Evolutionary conservation across 2,797 vertebrate genomes (phyloP), one percentile per base, ranked within the genome.

Genomic region (Rhynchonycteris naso): DNA sequence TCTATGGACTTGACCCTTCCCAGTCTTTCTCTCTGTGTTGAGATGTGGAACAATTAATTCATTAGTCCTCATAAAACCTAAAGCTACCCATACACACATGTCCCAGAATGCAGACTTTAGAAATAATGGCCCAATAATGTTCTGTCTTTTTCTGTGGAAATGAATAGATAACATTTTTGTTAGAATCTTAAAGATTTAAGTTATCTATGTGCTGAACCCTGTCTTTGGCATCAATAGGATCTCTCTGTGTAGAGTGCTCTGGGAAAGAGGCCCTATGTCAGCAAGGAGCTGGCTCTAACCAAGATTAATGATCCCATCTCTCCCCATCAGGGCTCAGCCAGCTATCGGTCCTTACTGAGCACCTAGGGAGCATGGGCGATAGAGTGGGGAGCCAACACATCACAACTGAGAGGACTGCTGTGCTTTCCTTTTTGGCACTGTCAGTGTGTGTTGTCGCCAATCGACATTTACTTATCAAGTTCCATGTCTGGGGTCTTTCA

Each of bases 341-440:
- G 65, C 74, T 54, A 2, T 12, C 1, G 0, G 15, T 4, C 9
- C 2, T 15, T 1, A 0, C 69, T 1, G 47, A 56, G 52, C 69
- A 10, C 74, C 47, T 4, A 0, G 6, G 7, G 54, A 15, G 69
- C 43, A 5, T 0, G 6, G 14, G 68, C 85, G 83, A 24, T 0
- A 4, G 59, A 33, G 26, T 0, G 1, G 58, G 19, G 24, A 7
- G 52, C n/a, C 5, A 0, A 0, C 2, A 24, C 0, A 0, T 19
- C 4, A 4, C 2, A 7, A 58, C 7, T 5, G 10, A 1, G 43
- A 21, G 12, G 0, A 0, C 30, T 0, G 1, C 54, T 28, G 1
- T 2, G 2, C 5, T 18, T 26, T 10, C 35, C 15, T 16, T 47
- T 10, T 13, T 18, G 63, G 58, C n/a, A 12, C 19, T 65, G 68